Base-by-base conservation (phyloP, 1,140 invertebrate species). In the Cheumatopsyche charites region DNA sequence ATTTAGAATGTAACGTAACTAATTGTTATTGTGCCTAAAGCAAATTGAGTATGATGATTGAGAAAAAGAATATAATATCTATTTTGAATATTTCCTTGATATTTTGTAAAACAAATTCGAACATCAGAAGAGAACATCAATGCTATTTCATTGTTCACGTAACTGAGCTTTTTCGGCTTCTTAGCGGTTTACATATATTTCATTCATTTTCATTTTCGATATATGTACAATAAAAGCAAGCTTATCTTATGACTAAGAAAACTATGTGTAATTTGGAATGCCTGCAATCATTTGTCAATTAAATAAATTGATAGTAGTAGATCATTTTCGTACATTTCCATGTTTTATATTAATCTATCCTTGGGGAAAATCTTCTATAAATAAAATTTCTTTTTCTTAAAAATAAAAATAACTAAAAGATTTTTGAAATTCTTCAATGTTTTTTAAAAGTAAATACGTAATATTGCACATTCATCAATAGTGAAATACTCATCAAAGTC, bases 11-110 rank as follows among this genome's bases (percentile, higher is more conserved):
- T 71, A 73, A 75, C 61, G 47, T 52, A 68, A 75, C 66, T 75
- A 68, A 75, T 75, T 75, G 69, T 75, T 73, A 75, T 73, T 75
- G 74, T 75, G 74, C 74, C 74, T 75, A 71, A 73, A 71, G 74
- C 74, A 73, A 70, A 45, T 47, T 55, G 66, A 23, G 66, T 68
- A 68, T 36, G 47, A 68, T 36, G 23, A 36, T 11, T 36, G 23
- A 62, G 29, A 26, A 36, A 36, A 21, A 62, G 2, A 47, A 47
- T 23, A 58, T 58, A 66, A 21, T 47, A 25, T 68, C 66, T 68
- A 68, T 68, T 68, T 68, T 68, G 66, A 68, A 68, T 68, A 68
- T 68, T 68, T 68, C 49, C 66, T 29, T 26, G 36, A 67, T 23
- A 41, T 25, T 23, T 15, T 36, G 13, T 62, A n/a, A n/a, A 42